Conservation (phyloP, 2,888 invertebrate species). For the Drosophila merina region DNA sequence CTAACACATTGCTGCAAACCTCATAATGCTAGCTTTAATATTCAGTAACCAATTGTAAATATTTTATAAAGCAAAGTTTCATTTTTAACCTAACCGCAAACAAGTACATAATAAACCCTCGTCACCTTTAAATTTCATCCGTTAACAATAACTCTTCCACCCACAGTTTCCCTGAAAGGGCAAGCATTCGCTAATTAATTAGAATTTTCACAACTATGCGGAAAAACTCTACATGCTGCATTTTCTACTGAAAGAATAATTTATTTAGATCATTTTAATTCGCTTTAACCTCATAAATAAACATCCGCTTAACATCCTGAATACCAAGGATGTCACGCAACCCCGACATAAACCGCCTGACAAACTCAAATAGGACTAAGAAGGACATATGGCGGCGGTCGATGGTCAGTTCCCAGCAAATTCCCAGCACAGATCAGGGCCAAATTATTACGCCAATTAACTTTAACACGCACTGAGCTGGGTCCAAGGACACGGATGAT, state of each 20-base stretch:
- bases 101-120: neutral
- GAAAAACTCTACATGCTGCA: neutral
- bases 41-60: neutral
- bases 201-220: neutral
- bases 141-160: neutral
- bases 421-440: slow-evolving; percentile 38
- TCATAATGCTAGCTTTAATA: slow-evolving; percentile 1
- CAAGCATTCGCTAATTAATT: neutral
- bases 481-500: slow-evolving; percentile 20
- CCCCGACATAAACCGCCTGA: slow-evolving; percentile 1
- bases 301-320: slow-evolving; percentile 9
- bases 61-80: neutral
- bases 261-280: slow-evolving; percentile 2
- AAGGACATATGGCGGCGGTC: slow-evolving; percentile 50
- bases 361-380: slow-evolving; percentile 13
- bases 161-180: neutral
- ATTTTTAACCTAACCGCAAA: neutral
- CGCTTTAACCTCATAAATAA: slow-evolving; percentile 8
- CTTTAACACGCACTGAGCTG: slow-evolving; percentile 30
- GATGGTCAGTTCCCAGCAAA: slow-evolving; percentile 21
- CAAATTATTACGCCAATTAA: slow-evolving; percentile 50
- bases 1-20: neutral
- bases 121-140: slow-evolving; percentile 1
- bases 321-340: slow-evolving; percentile 16
- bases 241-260: neutral